Conservation (phyloP, 2,888 invertebrate genomes). For the Protula sp. region DNA sequence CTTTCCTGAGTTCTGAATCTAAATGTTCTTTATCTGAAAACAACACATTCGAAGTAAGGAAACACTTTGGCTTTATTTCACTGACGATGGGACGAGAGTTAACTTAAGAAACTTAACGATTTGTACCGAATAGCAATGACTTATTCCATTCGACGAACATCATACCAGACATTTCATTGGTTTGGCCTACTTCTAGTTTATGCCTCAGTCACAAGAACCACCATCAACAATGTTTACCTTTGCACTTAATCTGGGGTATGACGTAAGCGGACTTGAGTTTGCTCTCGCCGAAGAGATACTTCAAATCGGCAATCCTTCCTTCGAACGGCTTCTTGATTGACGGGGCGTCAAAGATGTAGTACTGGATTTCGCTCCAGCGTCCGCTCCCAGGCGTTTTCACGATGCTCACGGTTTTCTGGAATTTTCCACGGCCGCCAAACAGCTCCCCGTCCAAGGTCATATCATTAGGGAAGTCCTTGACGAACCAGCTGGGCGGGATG, state of each 20-base stretch:
- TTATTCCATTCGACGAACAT: too few relatives aligned
- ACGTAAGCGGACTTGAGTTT: constrained; percentile 23
- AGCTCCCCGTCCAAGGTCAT: constrained; percentile 46
- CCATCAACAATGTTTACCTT: too few relatives aligned
- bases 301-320: constrained; percentile 31
- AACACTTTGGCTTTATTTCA: too few relatives aligned
- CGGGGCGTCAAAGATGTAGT: constrained; percentile 44
- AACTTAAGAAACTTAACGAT: too few relatives aligned
- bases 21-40: constrained; percentile 35
- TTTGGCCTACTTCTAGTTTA: too few relatives aligned
- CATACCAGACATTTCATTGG: too few relatives aligned
- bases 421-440: constrained; percentile 45
- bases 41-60: too few relatives aligned
- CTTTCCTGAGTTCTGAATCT: constrained; percentile 36
- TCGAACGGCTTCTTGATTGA: constrained; percentile 41
- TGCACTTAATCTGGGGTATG: constrained; percentile 38
- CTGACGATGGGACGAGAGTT: too few relatives aligned
- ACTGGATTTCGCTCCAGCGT: constrained; percentile 40
- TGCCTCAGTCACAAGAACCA: too few relatives aligned
- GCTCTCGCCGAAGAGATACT: constrained; percentile 36
- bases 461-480: constrained; percentile 36
- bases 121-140: too few relatives aligned
- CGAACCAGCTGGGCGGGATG: constrained; percentile 45
- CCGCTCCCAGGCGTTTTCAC: constrained; percentile 41
- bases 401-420: constrained; percentile 46